Percentiles rank a stretch among this genome's conserved stretches.
Evolutionary conservation across 2,888 invertebrate genomes (phyloP).

Genomic region (Oxycera nigricornis): DNA sequence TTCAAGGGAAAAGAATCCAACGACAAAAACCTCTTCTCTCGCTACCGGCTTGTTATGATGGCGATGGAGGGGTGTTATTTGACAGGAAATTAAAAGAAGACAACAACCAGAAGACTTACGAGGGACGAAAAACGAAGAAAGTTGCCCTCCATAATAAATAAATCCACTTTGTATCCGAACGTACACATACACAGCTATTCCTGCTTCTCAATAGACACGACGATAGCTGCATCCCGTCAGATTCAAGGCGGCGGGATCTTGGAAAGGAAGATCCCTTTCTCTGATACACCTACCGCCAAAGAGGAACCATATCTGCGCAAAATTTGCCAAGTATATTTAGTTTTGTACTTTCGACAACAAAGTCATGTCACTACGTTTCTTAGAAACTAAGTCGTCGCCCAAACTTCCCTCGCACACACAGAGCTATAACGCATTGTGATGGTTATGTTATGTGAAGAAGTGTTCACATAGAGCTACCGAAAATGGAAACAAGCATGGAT

Average conservation of each 20-base stretch:
- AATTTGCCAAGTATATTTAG: conserved; percentile 17
- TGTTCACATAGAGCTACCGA: background rate
- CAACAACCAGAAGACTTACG: background rate
- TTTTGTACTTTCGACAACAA: background rate
- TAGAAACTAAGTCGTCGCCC: conserved; percentile 4
- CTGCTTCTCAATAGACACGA: background rate
- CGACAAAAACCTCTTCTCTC: background rate
- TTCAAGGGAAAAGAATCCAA: background rate
- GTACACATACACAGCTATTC: conserved; percentile 8
- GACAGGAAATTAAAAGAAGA: background rate
- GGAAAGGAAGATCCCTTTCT: background rate
- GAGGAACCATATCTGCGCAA: background rate
- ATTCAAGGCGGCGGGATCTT: background rate
- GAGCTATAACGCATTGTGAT: background rate
- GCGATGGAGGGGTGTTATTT: background rate
- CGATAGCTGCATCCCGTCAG: background rate
- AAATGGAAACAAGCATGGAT: background rate
- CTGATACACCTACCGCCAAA: background rate
- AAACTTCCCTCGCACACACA: background rate
- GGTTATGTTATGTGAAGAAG: conserved; percentile 10
- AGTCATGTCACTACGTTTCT: conserved; percentile 19
- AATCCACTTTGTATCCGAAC: conserved; percentile 30
- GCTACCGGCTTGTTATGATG: background rate
- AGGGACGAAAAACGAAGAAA: background rate
- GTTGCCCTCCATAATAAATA: conserved; percentile 21